Base-by-base conservation (phyloP, 2,888 invertebrate species). In the Notodonta ziczac region DNA sequence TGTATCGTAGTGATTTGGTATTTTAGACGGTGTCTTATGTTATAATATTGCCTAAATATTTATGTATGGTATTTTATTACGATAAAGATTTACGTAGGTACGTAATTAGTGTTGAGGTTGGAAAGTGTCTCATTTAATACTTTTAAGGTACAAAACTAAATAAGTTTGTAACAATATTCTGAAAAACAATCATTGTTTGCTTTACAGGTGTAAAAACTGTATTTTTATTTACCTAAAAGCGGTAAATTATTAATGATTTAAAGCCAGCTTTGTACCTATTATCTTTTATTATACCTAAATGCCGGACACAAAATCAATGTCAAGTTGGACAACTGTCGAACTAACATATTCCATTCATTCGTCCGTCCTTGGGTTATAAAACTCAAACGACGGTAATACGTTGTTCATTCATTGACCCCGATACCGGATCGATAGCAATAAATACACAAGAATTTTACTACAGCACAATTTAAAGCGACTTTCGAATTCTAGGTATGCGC, bases 321-420 rank as follows among this genome's bases (percentile, higher is more conserved):
- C 35, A 39, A 59, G 48, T n/a, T 44, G 35, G 58, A 66, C 62
- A 62, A 44, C 59, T 69, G 59, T 76, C 58, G 63, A 60, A 67
- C 65, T 53, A 61, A 68, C 58, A 63, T 63, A 59, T 58, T 57
- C 52, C 66, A 62, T 60, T 52, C 52, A 64, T 60, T 68, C 56
- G 56, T 57, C 32, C 58, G 74, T 76, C 77, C 77, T 74, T 75
- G 67, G 59, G 35, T 44, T 39, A 64, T 59, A 62, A 7, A 64
- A 66, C 58, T 65, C 60, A 62, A 75, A 61, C 40, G 51, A 13
- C 46, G 24, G 48, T 51, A 60, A 62, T 53, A 60, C 56, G 24
- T 50, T 9, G 14, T 35, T 62, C 62, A 74, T 59, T 52, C 77
- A 65, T 65, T 75, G 75, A 75, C 77, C 77, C 58, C 68, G 50